Conservation (phyloP, 2,797 vertebrate species). For the Pseudopleuronectes americanus region DNA sequence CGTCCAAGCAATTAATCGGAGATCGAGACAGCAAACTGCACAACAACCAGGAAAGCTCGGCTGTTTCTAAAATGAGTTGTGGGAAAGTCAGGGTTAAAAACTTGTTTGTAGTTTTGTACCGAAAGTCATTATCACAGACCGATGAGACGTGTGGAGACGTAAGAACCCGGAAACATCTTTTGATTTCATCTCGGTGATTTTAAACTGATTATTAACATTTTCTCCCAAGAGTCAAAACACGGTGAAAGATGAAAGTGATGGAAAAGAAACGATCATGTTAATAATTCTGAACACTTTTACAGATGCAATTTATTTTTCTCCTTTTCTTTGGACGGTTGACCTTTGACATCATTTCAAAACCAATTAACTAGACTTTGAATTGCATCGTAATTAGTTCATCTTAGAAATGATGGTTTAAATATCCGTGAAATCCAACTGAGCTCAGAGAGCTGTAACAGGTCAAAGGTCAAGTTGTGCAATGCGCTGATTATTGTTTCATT, state of each 20-base stretch:
- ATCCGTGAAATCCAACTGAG: too few relatives aligned
- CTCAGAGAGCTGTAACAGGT: neutral
- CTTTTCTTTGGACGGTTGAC: neutral
- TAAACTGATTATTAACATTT: conserved; percentile 5
- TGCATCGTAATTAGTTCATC: neutral
- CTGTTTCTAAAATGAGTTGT: neutral
- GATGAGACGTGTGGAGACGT: neutral
- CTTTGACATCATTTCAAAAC: neutral
- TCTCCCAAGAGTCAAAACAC: neutral
- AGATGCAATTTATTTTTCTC: too few relatives aligned
- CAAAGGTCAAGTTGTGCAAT: conserved; percentile 22
- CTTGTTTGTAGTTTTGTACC: too few relatives aligned
- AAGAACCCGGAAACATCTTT: neutral
- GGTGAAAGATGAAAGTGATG: neutral
- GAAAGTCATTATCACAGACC: too few relatives aligned
- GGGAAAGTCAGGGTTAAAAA: too few relatives aligned
- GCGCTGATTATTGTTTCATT: neutral
- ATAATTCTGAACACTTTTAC: too few relatives aligned
- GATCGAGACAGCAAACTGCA: too few relatives aligned
- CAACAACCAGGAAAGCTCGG: too few relatives aligned
- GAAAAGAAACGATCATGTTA: neutral
- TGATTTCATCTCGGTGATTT: neutral
- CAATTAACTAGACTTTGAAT: neutral
- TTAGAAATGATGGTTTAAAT: neutral
- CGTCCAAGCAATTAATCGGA: neutral